phyloP scores from a whole-genome alignment of 2,113 vertebrate species.

The Himantopus leucocephalus region DNA sequence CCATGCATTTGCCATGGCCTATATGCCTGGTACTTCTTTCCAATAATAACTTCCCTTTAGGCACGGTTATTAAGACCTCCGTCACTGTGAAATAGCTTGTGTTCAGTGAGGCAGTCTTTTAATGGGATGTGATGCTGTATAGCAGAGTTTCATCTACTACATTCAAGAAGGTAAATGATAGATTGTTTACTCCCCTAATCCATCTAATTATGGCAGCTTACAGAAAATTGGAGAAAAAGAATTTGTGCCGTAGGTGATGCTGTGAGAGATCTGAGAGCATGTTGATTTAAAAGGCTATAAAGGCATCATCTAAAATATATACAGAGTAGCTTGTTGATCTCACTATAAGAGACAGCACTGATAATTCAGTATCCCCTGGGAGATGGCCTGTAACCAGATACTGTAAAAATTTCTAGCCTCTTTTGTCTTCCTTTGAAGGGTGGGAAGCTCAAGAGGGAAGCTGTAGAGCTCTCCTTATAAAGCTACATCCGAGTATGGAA shows the following conservation, averaged over 20 bases:
- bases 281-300: slow-evolving; percentile 30
- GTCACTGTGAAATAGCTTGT: slow-evolving; percentile 61
- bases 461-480: not conserved
- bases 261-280: not conserved
- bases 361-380: not conserved
- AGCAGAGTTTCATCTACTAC: slow-evolving; percentile 48
- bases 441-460: not conserved
- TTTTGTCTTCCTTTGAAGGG: not conserved
- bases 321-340: not conserved
- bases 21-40: slow-evolving; percentile 21
- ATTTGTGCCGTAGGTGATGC: not conserved
- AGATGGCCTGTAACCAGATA: not conserved
- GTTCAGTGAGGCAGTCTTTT: slow-evolving; percentile 39
- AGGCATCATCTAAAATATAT: not conserved
- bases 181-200: slow-evolving; percentile 47
- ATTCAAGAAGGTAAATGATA: slow-evolving; percentile 11
- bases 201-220: slow-evolving; percentile 47
- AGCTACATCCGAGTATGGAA: not conserved
- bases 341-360: not conserved
- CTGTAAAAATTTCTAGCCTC: not conserved
- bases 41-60: slow-evolving; percentile 64
- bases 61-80: slow-evolving; percentile 44
- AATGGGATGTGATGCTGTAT: slow-evolving; percentile 41
- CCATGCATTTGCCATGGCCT: slow-evolving; percentile 34
- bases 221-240: slow-evolving; percentile 30